phyloP scores from a whole-genome alignment of 2,888 invertebrate genomes.

The Plagodis pulveraria region DNA sequence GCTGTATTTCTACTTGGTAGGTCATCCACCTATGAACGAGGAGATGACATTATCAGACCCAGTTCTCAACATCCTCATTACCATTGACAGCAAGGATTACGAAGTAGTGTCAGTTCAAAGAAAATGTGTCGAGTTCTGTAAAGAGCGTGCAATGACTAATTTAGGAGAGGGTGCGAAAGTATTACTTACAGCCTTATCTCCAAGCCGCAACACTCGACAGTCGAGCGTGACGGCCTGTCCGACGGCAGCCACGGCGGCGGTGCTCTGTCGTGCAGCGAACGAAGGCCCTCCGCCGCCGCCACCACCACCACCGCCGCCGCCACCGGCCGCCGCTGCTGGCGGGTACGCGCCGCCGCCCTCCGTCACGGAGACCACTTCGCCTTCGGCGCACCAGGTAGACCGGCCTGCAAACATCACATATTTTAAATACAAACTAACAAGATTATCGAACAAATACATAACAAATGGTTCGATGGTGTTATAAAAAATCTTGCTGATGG shows the following conservation, averaged over 20 bases:
- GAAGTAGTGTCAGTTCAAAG: too few species aligned
- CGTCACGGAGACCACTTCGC: constrained; percentile 47
- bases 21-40: too few species aligned
- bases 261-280: constrained; percentile 52
- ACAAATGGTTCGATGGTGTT: too few species aligned
- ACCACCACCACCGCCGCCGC: constrained; percentile 24
- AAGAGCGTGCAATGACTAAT: too few species aligned
- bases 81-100: too few species aligned
- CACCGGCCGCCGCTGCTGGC: constrained; percentile 51
- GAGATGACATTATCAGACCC: too few species aligned
- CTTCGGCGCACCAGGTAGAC: constrained; percentile 40
- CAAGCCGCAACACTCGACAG: constrained; percentile 61
- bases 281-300: constrained; percentile 40
- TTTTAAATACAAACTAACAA: too few species aligned
- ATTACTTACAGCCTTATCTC: constrained; percentile 60
- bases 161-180: background rate
- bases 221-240: constrained; percentile 59
- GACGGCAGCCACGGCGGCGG: constrained; percentile 51
- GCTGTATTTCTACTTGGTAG: too few species aligned
- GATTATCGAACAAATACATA: too few species aligned
- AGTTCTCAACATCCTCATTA: too few species aligned
- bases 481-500: too few species aligned
- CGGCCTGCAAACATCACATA: constrained; percentile 15
- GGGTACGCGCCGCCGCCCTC: constrained; percentile 43
- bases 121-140: too few species aligned